Conservation (phyloP, 1,140 invertebrate species). For the Sipha flava region DNA sequence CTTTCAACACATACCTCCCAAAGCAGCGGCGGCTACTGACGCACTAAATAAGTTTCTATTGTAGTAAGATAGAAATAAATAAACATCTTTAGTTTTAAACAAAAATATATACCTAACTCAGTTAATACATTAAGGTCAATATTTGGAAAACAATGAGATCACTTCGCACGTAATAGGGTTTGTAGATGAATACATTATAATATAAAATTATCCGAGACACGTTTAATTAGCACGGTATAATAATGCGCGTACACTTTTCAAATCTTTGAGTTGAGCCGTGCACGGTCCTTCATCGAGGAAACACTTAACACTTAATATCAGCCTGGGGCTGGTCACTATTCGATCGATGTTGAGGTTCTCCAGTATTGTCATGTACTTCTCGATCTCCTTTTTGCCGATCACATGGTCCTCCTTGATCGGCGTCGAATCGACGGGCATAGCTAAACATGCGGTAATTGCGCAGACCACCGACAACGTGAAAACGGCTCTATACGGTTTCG, state of each 20-base stretch:
- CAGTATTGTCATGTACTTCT: background rate
- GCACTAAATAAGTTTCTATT: too few species aligned
- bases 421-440: background rate
- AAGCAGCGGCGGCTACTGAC: too few species aligned
- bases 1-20: too few species aligned
- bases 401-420: background rate
- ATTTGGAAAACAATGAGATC: too few species aligned
- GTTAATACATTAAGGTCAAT: too few species aligned
- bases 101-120: too few species aligned
- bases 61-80: too few species aligned
- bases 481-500: background rate
- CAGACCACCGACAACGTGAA: background rate
- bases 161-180: too few species aligned
- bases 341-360: background rate
- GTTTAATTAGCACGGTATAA: too few species aligned
- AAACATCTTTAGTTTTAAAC: too few species aligned
- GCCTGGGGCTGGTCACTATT: background rate
- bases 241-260: slow-evolving; percentile 2
- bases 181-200: too few species aligned
- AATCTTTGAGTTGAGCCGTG: background rate
- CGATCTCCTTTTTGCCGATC: background rate
- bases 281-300: slow-evolving; percentile 8
- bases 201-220: too few species aligned
- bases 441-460: background rate
- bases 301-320: background rate